Evolutionary conservation across 1,140 invertebrate genomes (phyloP).

Genomic region (Tribolium castaneum): DNA sequence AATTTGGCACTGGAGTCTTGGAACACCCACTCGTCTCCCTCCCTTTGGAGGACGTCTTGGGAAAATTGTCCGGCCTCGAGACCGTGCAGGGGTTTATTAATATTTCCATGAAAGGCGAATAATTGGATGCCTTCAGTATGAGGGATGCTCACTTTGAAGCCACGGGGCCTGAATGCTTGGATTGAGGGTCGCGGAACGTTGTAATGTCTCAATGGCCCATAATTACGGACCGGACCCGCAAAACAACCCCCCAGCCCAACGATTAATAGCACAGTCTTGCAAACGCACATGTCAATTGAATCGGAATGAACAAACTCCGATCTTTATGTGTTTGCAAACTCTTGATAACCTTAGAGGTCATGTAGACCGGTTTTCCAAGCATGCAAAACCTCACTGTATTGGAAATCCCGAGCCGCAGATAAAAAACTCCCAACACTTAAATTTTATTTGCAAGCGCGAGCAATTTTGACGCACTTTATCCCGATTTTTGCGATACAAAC

Average conservation of each 20-base stretch:
- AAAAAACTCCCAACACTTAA: not conserved
- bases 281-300: not conserved
- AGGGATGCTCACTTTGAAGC: constrained; percentile 60
- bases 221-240: not conserved
- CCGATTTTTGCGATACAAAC: constrained; percentile 6
- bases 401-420: not conserved
- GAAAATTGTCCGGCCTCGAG: constrained; percentile 67
- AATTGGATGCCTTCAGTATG: constrained; percentile 57
- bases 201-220: constrained; percentile 6
- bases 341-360: not conserved
- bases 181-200: constrained; percentile 13
- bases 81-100: constrained; percentile 58
- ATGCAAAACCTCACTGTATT: not conserved
- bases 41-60: constrained; percentile 63
- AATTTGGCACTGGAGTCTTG: constrained; percentile 63
- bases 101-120: constrained; percentile 62
- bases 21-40: constrained; percentile 66
- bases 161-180: constrained; percentile 33
- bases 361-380: not conserved
- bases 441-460: not conserved
- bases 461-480: not conserved
- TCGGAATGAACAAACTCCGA: not conserved
- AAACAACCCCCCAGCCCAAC: not conserved
- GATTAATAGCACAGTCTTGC: constrained; percentile 17
- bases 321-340: not conserved